phyloP scores from a whole-genome alignment of 2,113 vertebrate species.

The Phainopepla nitens region DNA sequence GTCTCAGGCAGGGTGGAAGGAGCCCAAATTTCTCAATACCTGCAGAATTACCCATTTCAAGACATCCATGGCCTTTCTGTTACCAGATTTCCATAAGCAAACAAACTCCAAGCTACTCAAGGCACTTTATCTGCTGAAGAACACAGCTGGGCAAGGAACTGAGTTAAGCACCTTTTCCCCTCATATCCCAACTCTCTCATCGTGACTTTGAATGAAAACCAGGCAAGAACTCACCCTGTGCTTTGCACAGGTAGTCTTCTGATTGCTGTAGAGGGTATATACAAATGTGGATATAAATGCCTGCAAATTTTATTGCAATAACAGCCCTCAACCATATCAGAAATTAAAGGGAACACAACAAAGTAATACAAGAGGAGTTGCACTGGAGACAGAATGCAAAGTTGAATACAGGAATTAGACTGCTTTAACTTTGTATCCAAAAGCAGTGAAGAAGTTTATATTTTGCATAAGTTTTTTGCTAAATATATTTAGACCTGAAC shows the following conservation, averaged over 20 bases:
- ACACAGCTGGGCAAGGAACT: background rate
- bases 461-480: background rate
- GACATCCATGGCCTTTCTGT: background rate
- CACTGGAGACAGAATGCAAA: background rate
- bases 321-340: background rate
- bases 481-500: background rate
- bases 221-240: background rate
- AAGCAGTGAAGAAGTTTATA: background rate
- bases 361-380: background rate
- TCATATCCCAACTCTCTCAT: background rate
- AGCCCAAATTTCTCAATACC: background rate
- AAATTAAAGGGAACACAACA: background rate
- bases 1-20: background rate
- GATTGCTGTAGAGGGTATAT: background rate
- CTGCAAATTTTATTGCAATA: background rate
- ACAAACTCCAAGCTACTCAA: background rate
- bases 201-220: background rate
- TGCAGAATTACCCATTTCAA: background rate
- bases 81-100: background rate
- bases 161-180: background rate
- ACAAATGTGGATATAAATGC: background rate
- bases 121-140: background rate
- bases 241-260: background rate
- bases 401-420: background rate
- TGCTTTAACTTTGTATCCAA: background rate